A percentile compares a stretch with the other conserved stretches of the same genome.
Conservation (phyloP, 1,140 invertebrate species). For the Episyrphus balteatus region DNA sequence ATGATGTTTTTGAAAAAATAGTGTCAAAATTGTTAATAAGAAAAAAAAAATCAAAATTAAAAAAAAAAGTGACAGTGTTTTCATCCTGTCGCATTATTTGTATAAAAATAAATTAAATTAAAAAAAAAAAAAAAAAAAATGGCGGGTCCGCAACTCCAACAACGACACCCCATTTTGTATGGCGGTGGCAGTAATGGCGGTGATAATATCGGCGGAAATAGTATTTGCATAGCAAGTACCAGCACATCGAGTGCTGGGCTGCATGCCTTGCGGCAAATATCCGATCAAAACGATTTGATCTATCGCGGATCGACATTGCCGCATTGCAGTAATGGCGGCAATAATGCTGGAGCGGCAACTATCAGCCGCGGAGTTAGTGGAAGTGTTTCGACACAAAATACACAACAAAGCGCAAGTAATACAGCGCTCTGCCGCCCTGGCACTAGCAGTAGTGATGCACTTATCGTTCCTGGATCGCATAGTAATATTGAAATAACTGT, state of each 20-base stretch:
- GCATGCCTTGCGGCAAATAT: conserved; percentile 29
- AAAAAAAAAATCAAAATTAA: too few species aligned
- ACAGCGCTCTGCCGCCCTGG: conserved; percentile 12
- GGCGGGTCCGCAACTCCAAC: conserved; percentile 32
- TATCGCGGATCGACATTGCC: conserved; percentile 29
- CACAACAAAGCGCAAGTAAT: too few species aligned
- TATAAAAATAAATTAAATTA: too few species aligned
- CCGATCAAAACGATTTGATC: conserved; percentile 31
- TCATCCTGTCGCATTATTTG: too few species aligned
- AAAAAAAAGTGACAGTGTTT: too few species aligned
- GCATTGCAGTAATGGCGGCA: conserved; percentile 3
- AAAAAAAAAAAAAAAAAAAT: conserved; percentile 5
- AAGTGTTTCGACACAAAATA: too few species aligned
- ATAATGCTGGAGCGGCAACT: conserved; percentile 14
- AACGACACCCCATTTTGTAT: conserved; percentile 22
- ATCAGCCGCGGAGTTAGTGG: too few species aligned
- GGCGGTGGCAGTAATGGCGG: conserved; percentile 12
- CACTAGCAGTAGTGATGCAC: conserved; percentile 22
- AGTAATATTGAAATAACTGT: conserved; percentile 28
- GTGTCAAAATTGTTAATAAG: too few species aligned
- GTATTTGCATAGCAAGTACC: conserved; percentile 14
- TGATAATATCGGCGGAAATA: conserved; percentile 5
- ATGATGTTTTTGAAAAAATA: too few species aligned
- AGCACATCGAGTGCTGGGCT: conserved; percentile 28
- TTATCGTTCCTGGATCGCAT: conserved; percentile 13